Evolutionary conservation across 2,797 vertebrate species (phyloP).

Genomic region (Alosa sapidissima): DNA sequence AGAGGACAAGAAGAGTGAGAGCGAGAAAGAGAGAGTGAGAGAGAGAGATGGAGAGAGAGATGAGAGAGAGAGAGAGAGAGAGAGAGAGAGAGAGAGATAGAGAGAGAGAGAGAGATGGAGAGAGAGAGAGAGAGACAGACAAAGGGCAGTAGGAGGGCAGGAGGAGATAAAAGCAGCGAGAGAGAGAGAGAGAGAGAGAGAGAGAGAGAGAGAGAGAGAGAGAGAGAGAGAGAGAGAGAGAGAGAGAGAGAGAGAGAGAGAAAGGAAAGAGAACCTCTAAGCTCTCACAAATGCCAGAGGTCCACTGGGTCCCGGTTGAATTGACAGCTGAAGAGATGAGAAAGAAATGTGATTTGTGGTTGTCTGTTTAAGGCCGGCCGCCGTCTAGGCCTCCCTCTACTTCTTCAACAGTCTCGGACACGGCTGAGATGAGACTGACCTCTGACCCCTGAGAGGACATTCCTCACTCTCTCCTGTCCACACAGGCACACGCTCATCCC

Average conservation of each 20-base stretch:
- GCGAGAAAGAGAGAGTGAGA: background rate
- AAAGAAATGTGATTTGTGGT: background rate
- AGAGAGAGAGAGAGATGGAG: background rate
- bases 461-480: background rate
- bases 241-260: background rate
- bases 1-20: background rate
- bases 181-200: background rate
- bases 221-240: background rate
- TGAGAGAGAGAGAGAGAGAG: background rate
- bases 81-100: background rate
- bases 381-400: background rate
- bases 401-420: background rate
- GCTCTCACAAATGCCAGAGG: background rate
- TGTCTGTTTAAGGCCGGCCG: background rate
- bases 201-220: background rate
- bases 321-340: background rate
- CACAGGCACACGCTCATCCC: background rate
- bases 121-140: background rate
- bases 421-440: background rate
- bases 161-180: background rate
- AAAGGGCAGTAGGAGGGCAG: background rate
- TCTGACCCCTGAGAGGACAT: background rate
- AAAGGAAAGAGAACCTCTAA: background rate
- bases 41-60: background rate
- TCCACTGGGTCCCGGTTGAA: background rate